These are phyloP conservation scores for Anarsia innoxiella DNA, from an alignment of 2,888 invertebrate species.

Conservation along the genomic window DNA sequence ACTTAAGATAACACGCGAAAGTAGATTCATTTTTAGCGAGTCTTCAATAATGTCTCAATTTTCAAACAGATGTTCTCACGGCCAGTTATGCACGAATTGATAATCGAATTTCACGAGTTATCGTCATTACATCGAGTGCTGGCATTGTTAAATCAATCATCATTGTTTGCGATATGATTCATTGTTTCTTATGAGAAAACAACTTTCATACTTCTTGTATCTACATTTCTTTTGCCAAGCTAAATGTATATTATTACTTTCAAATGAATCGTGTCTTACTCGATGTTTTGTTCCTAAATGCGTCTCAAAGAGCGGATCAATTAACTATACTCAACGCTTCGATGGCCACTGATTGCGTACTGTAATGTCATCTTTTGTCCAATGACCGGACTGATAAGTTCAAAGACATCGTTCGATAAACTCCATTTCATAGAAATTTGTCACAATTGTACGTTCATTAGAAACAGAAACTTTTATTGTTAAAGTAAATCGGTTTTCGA, in stretches of 20 bases:
- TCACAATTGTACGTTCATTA: neutral
- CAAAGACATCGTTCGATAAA: constrained; percentile 25
- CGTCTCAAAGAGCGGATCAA: no score
- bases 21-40: constrained; percentile 3
- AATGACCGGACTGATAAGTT: constrained; percentile 28
- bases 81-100: neutral
- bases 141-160: constrained; percentile 17
- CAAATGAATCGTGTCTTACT: no score
- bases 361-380: constrained; percentile 31
- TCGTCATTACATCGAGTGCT: constrained; percentile 8
- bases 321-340: constrained; percentile 24
- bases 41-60: neutral
- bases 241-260: no score
- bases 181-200: neutral
- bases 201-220: no score
- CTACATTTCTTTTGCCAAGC: no score
- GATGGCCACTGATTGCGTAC: constrained; percentile 34
- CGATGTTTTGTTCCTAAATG: no score
- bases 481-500: no score
- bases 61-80: constrained; percentile 7
- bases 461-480: no score
- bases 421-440: constrained; percentile 3
- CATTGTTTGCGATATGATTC: neutral
- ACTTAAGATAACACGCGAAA: no score
- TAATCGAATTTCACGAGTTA: constrained; percentile 19